A percentile compares a stretch with the other conserved stretches of the same genome.
phyloP scores from a whole-genome alignment of 2,113 vertebrate species.

The Odobenus rosmarus region DNA sequence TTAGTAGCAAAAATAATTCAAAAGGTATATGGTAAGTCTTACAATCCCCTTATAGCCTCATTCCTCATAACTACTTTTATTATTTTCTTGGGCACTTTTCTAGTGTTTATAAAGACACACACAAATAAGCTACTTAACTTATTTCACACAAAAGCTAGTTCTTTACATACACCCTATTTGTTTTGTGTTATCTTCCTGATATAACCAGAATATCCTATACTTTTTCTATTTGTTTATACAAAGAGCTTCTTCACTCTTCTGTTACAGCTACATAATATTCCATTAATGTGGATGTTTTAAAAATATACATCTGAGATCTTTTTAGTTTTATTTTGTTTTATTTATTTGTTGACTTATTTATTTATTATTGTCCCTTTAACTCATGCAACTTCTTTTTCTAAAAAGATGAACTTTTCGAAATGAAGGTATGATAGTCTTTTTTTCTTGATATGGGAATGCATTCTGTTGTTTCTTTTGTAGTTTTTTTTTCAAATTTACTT shows the following conservation, averaged over 20 bases:
- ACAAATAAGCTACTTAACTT: not conserved
- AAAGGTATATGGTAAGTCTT: not conserved
- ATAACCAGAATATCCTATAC: not conserved
- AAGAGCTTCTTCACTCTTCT: not conserved
- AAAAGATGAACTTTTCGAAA: not conserved
- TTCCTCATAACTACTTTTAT: not conserved
- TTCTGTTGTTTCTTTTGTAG: not conserved
- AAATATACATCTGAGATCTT: not conserved
- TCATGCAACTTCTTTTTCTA: not conserved
- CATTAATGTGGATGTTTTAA: no score
- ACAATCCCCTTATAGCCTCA: not conserved
- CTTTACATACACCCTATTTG: not conserved
- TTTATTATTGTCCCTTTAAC: not conserved
- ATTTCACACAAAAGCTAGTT: not conserved
- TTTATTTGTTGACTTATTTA: not conserved
- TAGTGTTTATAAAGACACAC: not conserved
- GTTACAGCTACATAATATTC: not conserved
- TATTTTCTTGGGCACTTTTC: not conserved
- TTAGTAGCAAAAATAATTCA: not conserved
- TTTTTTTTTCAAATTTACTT: not conserved
- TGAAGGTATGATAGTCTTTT: not conserved
- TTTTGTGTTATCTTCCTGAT: not conserved
- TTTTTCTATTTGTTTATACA: not conserved
- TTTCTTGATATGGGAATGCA: not conserved
- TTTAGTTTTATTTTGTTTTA: not conserved